Evolutionary conservation across 2,113 vertebrate genomes (phyloP).

Genomic region (Hippocampus abdominalis): DNA sequence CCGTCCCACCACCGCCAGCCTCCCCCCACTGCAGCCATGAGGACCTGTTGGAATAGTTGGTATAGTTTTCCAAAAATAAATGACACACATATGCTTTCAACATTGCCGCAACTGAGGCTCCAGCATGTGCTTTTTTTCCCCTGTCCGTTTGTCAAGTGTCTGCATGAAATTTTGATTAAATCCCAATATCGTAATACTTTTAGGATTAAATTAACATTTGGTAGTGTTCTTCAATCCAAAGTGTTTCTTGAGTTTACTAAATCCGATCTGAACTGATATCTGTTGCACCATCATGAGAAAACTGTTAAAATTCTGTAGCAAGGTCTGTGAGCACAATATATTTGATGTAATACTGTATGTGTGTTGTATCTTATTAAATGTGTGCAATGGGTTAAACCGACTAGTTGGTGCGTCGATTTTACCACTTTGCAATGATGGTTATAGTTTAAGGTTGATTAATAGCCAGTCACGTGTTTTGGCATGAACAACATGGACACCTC

Average conservation of each 20-base stretch:
- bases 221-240: neutral
- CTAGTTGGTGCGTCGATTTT: too few relatives aligned
- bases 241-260: neutral
- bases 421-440: too few relatives aligned
- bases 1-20: neutral
- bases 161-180: neutral
- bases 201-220: neutral
- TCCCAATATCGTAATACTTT: neutral
- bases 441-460: too few relatives aligned
- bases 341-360: too few relatives aligned
- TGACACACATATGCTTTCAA: slow-evolving; percentile 51
- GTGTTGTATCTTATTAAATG: too few relatives aligned
- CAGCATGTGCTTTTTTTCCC: neutral
- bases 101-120: slow-evolving; percentile 43
- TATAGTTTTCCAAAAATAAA: slow-evolving; percentile 65
- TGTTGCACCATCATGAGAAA: too few relatives aligned
- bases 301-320: too few relatives aligned
- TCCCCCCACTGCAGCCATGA: slow-evolving; percentile 28
- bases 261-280: too few relatives aligned
- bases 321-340: too few relatives aligned
- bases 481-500: too few relatives aligned
- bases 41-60: slow-evolving; percentile 53
- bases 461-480: too few relatives aligned
- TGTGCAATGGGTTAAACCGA: too few relatives aligned
- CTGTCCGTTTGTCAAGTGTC: neutral